These are phyloP conservation scores for Micoletzkya japonica DNA, from an alignment of 2,888 invertebrate genomes.

Conservation along the genomic window DNA sequence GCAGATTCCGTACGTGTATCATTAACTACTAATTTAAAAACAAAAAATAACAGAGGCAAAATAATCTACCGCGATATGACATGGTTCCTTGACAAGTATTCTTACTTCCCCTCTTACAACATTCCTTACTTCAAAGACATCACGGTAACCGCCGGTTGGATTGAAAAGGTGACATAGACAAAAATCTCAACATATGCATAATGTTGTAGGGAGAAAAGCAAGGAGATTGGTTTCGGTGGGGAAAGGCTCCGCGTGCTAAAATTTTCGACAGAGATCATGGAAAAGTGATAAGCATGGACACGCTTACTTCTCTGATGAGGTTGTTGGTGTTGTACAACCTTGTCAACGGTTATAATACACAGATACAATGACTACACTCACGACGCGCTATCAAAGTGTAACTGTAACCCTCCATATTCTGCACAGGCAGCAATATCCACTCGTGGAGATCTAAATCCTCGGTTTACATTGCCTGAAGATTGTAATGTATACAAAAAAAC, in stretches of 20 bases:
- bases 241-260: constrained; percentile 67
- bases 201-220: constrained; percentile 64
- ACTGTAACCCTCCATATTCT: constrained; percentile 75
- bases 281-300: constrained; percentile 65
- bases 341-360: no score
- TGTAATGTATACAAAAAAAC: no score
- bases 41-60: constrained; percentile 50
- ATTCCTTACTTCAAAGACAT: constrained; percentile 73
- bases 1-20: constrained; percentile 71
- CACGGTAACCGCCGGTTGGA: constrained; percentile 73
- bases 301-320: constrained; percentile 17
- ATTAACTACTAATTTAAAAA: constrained; percentile 13
- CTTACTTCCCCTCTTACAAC: constrained; percentile 79
- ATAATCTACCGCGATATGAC: constrained; percentile 57
- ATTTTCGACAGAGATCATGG: constrained; percentile 69
- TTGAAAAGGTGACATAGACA: constrained; percentile 66
- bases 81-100: constrained; percentile 65
- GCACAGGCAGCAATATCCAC: constrained; percentile 73
- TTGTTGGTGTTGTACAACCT: not conserved
- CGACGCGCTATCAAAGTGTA: constrained; percentile 75
- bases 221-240: constrained; percentile 73
- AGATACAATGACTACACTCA: constrained; percentile 76
- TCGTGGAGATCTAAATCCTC: constrained; percentile 75
- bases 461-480: constrained; percentile 72
- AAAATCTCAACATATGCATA: no score